phyloP scores from a whole-genome alignment of 1,140 invertebrate genomes.

The Philopotamus ludificatus region DNA sequence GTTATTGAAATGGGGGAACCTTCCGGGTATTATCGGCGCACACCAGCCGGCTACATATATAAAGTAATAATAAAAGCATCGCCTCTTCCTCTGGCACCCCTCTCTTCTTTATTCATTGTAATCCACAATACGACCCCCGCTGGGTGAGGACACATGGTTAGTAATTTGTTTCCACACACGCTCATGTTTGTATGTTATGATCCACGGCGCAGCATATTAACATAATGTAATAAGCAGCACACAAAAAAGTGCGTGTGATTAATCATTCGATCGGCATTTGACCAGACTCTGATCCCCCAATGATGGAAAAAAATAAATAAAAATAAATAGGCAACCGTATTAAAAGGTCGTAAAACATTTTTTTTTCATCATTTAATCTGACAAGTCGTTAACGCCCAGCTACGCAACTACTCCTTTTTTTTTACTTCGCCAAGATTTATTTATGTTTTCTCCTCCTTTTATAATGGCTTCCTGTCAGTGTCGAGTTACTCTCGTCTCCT shows the following conservation, averaged over 20 bases:
- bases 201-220: not conserved
- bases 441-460: conserved; percentile 27
- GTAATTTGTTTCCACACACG: conserved; percentile 3
- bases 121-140: not conserved
- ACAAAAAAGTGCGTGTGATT: not conserved
- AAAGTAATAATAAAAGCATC: not conserved
- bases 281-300: not conserved
- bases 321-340: not conserved
- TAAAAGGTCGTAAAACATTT: conserved; percentile 4
- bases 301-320: not conserved
- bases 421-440: conserved; percentile 19
- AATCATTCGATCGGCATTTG: not conserved
- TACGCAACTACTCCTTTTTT: not conserved
- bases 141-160: not conserved
- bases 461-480: conserved; percentile 27
- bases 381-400: not conserved
- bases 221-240: not conserved
- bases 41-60: too few relatives aligned
- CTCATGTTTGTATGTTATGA: not conserved
- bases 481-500: conserved; percentile 26
- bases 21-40: too few relatives aligned
- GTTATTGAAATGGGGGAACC: too few relatives aligned
- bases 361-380: not conserved
- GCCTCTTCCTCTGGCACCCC: not conserved
- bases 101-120: not conserved